Evolutionary conservation across 1,140 invertebrate species (phyloP).

Genomic region (Drosophila mauritiana): DNA sequence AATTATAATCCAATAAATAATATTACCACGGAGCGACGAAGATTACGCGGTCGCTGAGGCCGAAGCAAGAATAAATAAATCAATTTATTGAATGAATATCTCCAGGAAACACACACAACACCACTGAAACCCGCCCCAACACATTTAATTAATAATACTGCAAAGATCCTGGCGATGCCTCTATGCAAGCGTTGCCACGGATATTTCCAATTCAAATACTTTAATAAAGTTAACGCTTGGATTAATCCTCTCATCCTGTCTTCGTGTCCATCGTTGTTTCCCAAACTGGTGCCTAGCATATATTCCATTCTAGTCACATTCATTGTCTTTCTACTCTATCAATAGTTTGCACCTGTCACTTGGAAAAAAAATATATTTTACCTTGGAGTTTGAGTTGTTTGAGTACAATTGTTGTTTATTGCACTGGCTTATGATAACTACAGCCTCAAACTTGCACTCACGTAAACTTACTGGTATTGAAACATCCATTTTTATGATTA

Average conservation of each 20-base stretch:
- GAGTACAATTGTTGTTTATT: no score
- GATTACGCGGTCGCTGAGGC: slow-evolving; percentile 8
- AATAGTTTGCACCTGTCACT: background rate
- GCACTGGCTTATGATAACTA: no score
- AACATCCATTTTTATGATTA: no score
- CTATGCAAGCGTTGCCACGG: slow-evolving; percentile 26
- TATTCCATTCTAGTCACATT: slow-evolving; percentile 9
- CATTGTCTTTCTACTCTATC: slow-evolving; percentile 22
- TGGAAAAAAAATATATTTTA: background rate
- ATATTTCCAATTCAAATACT: slow-evolving; percentile 48
- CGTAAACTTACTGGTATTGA: no score
- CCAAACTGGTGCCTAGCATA: no score
- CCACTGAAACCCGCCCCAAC: slow-evolving; percentile 8
- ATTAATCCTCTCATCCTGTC: slow-evolving; percentile 38
- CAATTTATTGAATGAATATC: slow-evolving; percentile 46
- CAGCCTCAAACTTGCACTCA: no score
- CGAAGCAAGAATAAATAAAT: slow-evolving; percentile 19
- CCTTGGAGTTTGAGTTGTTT: no score
- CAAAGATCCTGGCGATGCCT: slow-evolving; percentile 28
- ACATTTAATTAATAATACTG: slow-evolving; percentile 23
- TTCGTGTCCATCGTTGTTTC: slow-evolving; percentile 18
- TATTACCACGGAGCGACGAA: slow-evolving; percentile 34
- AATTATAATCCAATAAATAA: slow-evolving; percentile 48
- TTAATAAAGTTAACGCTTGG: slow-evolving; percentile 64
- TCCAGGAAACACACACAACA: slow-evolving; percentile 9